phyloP scores from a whole-genome alignment of 2,797 vertebrate species.

The Epinephelus coioides region DNA sequence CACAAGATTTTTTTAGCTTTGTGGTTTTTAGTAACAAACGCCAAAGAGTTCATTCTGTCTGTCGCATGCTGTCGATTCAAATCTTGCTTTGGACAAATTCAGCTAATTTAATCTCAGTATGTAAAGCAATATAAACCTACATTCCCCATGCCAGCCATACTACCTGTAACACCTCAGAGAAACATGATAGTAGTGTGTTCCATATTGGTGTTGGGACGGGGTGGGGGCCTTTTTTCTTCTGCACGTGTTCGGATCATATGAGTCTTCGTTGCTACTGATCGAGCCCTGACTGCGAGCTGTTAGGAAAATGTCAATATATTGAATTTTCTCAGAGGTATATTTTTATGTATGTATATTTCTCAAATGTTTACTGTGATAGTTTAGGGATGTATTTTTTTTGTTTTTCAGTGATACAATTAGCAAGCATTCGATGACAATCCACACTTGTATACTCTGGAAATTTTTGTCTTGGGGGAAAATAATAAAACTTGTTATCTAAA shows the following conservation, averaged over 20 bases:
- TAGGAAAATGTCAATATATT: conserved; percentile 66
- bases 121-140: conserved; percentile 67
- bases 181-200: conserved; percentile 36
- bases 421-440: conserved; percentile 63
- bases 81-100: conserved; percentile 17
- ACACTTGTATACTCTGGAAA: conserved; percentile 70
- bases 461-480: conserved; percentile 58
- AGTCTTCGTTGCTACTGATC: conserved; percentile 71
- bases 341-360: conserved; percentile 79
- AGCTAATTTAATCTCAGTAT: conserved; percentile 14
- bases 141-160: conserved; percentile 73
- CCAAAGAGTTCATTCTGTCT: conserved; percentile 72
- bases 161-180: conserved; percentile 42
- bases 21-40: conserved; percentile 41
- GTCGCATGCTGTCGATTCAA: conserved; percentile 15
- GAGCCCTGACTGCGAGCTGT: conserved; percentile 77
- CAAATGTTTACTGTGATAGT: conserved; percentile 69
- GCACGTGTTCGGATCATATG: conserved; percentile 62
- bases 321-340: conserved; percentile 78
- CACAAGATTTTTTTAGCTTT: conserved; percentile 12
- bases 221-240: conserved; percentile 51
- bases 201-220: conserved; percentile 45
- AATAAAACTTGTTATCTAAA: conserved; percentile 67
- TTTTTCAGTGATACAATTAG: conserved; percentile 63
- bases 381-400: conserved; percentile 65